Base-by-base conservation (phyloP, 2,113 vertebrate species). In the Galeopterus variegatus region DNA sequence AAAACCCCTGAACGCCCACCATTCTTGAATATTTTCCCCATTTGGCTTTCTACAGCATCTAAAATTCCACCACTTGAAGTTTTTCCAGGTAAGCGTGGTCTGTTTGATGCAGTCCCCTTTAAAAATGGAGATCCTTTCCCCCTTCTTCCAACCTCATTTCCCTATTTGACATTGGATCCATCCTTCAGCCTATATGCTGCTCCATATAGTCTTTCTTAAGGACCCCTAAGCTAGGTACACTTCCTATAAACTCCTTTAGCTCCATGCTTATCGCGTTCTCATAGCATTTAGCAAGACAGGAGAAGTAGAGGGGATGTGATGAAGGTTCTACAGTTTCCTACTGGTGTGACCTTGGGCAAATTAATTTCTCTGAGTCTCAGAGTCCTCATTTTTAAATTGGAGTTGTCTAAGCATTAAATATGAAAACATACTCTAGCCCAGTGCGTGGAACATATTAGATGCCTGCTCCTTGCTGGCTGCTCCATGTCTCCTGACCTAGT, bases 401-500 rank as follows among this genome's bases (percentile, higher is more conserved):
- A 92, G 15, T 52, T 23, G 1, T 45, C n/a, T 52, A n/a, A 67
- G 21, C 76, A 45, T 52, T 58, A 50, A 89, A 24, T 7, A 17
- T 79, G 54, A 64, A 56, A 76, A 48, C 7, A 50, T 82, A 62
- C 33, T 41, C 2, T 8, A 79, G 36, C 8, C 65, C 1, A 2
- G 17, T n/a, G 45, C 65, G 33, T 33, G 36, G 45, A 3, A 50
- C 3, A 8, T 11, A 5, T 14, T 48, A 14, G n/a, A 67, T 12
- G 4, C 31, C 48, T 31, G 12, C 13, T 56, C 11, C 3, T 6
- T 36, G 56, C 3, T 4, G 50, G 0, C 45, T 26, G 15, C n/a
- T 73, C 56, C 6, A 0, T 8, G 18, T 56, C 28, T 13, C 45
- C 28, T n/a, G 1, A 18, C 19, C 23, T 17, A 2, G 4, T 3